A percentile compares a stretch with the other conserved stretches of the same genome.
Evolutionary conservation across 2,113 vertebrate genomes (phyloP).

Genomic region (Eolophus roseicapilla): DNA sequence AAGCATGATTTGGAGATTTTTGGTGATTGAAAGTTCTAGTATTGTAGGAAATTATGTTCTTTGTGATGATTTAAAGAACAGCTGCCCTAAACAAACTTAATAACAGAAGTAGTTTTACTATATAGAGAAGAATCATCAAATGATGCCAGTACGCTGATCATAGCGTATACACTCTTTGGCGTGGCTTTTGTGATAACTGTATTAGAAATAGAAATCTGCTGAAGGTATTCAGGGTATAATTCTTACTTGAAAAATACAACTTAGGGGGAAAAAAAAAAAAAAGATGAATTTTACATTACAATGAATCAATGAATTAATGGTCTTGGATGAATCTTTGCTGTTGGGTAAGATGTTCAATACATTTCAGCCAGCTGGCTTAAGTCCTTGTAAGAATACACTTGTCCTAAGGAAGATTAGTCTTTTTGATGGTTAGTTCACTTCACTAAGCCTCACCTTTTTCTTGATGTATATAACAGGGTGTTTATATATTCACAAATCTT

Average conservation of each 20-base stretch:
- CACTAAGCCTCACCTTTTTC: not conserved
- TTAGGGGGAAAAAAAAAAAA: not conserved
- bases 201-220: not conserved
- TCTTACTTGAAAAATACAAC: not conserved
- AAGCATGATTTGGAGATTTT: not conserved
- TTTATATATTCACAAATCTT: slow-evolving; percentile 5
- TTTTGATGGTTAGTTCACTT: not conserved
- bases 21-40: not conserved
- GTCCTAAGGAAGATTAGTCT: not conserved
- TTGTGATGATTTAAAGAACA: not conserved
- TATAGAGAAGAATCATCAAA: not conserved
- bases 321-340: not conserved
- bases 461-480: not conserved
- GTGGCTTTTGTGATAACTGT: not conserved
- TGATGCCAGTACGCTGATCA: not conserved
- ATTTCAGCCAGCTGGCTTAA: not conserved
- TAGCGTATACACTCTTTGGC: not conserved
- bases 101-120: not conserved
- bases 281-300: not conserved
- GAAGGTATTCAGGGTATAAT: not conserved
- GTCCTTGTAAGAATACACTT: not conserved
- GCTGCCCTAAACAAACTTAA: not conserved
- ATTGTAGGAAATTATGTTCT: not conserved
- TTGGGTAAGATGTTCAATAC: not conserved
- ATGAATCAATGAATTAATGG: not conserved